Evolutionary conservation across 2,888 invertebrate genomes (phyloP).

Genomic region (Drosophila putrida): DNA sequence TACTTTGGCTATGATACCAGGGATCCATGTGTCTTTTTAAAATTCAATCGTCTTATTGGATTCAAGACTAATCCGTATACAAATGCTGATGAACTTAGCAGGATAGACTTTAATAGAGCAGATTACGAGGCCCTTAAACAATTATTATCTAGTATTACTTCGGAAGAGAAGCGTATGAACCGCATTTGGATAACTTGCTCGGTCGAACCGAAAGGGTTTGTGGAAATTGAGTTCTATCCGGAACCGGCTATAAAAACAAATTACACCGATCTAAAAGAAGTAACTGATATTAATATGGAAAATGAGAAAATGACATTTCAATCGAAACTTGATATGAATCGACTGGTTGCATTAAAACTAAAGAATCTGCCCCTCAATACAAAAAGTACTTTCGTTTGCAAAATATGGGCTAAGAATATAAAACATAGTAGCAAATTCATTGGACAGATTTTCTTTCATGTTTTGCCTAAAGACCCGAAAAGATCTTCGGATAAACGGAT

Average conservation of each 20-base stretch:
- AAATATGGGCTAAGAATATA: conserved; percentile 63
- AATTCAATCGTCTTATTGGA: conserved; percentile 62
- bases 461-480: conserved; percentile 6
- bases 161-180: conserved; percentile 3
- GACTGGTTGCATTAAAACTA: conserved; percentile 56
- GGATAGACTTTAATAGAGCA: background rate
- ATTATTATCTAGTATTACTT: conserved; percentile 2
- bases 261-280: conserved; percentile 34
- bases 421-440: background rate
- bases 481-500: background rate
- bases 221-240: conserved; percentile 38
- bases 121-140: conserved; percentile 21
- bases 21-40: conserved; percentile 62
- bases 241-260: conserved; percentile 34
- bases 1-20: conserved; percentile 44
- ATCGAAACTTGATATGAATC: conserved; percentile 45
- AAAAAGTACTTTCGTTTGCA: conserved; percentile 37
- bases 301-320: conserved; percentile 5
- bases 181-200: conserved; percentile 59
- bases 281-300: background rate
- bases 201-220: background rate
- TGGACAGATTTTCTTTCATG: conserved; percentile 20
- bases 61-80: conserved; percentile 43
- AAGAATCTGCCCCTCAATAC: conserved; percentile 23
- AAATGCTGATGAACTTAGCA: conserved; percentile 11